Conservation (phyloP, 2,797 vertebrate species). For the Saxicola maurus region DNA sequence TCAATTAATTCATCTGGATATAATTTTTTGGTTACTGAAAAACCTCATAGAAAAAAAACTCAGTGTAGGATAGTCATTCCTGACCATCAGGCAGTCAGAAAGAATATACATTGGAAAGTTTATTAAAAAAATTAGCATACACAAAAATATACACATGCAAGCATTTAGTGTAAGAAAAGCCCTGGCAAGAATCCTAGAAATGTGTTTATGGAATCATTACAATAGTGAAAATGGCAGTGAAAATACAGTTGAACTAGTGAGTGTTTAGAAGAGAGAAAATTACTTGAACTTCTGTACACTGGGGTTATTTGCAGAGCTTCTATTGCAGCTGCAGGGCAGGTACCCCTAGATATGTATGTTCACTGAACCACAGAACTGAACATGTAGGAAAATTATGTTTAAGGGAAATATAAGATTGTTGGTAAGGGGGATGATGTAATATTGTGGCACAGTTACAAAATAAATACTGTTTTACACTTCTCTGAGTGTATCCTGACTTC, state of each 20-base stretch:
- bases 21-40: background rate
- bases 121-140: background rate
- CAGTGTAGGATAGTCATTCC: background rate
- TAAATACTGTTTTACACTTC: background rate
- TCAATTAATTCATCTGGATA: background rate
- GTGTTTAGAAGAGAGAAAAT: background rate
- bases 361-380: background rate
- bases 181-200: background rate
- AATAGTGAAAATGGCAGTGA: background rate
- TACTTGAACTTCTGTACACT: background rate
- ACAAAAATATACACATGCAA: background rate
- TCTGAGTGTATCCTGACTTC: background rate
- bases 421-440: background rate
- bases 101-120: background rate
- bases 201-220: background rate
- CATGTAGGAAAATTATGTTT: background rate
- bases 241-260: background rate
- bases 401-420: background rate
- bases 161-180: background rate
- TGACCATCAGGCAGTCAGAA: background rate
- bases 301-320: background rate
- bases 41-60: background rate
- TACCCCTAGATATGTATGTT: background rate
- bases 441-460: background rate
- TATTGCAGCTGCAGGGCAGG: background rate